Evolutionary conservation across 1,140 invertebrate species (phyloP).

Genomic region (Calliopsis andreniformis): DNA sequence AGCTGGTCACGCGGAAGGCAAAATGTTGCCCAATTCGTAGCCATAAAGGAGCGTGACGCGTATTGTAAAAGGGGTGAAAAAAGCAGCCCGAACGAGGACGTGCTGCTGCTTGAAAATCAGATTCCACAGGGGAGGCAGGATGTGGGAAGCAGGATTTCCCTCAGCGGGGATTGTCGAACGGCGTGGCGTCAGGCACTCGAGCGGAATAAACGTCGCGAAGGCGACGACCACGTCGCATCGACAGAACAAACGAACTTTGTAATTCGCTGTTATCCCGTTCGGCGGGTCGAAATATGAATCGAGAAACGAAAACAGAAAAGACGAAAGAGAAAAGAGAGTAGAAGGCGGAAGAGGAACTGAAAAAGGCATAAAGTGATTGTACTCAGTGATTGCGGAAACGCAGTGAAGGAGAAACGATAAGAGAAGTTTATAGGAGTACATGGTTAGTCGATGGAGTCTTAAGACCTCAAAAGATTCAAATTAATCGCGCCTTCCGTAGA

Average conservation of each 20-base stretch:
- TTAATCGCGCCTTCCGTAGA: background rate
- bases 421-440: no score
- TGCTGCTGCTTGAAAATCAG: background rate
- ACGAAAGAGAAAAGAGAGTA: no score
- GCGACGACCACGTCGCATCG: background rate
- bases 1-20: no score
- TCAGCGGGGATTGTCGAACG: background rate
- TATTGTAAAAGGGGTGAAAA: background rate
- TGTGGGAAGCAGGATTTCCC: background rate
- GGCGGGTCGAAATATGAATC: conserved; percentile 33
- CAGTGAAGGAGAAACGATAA: no score
- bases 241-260: conserved; percentile 49
- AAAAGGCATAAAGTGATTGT: no score
- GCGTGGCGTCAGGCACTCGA: background rate
- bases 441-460: background rate
- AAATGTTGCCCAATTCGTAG: no score
- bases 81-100: background rate
- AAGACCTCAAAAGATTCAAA: background rate
- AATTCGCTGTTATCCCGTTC: conserved; percentile 44
- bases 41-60: background rate
- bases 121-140: background rate
- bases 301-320: background rate
- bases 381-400: no score
- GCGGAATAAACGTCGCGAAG: conserved; percentile 26
- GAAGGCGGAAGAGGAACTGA: no score